These are phyloP conservation scores for Coelogynopora nodosa DNA, from an alignment of 2,888 invertebrate genomes.

Conservation along the genomic window DNA sequence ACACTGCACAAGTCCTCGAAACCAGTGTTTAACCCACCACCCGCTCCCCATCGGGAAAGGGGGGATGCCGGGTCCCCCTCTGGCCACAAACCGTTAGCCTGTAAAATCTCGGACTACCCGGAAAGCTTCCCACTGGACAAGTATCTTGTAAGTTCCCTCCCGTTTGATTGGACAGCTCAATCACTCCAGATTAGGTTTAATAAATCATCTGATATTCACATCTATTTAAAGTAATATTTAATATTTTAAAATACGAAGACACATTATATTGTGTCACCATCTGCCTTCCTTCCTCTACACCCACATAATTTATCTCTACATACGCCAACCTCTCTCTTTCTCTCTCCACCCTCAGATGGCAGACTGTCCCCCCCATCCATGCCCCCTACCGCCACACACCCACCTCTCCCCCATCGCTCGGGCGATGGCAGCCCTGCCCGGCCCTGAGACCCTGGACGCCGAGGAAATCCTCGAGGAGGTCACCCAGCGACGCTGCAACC, in stretches of 20 bases:
- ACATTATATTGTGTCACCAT: too few relatives aligned
- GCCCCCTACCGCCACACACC: background rate
- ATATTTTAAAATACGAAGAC: too few relatives aligned
- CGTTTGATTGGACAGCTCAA: too few relatives aligned
- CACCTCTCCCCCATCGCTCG: background rate
- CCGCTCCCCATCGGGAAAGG: too few relatives aligned
- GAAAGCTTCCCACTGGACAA: background rate
- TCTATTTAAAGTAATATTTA: too few relatives aligned
- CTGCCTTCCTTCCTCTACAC: too few relatives aligned
- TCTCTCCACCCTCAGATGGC: background rate
- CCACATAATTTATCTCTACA: too few relatives aligned
- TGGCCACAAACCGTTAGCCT: background rate
- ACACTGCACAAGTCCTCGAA: background rate
- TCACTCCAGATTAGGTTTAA: too few relatives aligned
- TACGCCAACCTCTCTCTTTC: background rate
- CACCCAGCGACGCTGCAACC: constrained; percentile 8
- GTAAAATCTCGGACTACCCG: background rate
- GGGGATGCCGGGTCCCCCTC: too few relatives aligned
- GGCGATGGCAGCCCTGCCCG: background rate
- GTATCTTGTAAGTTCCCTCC: background rate
- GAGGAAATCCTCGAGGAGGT: background rate
- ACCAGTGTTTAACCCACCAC: background rate
- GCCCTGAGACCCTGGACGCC: background rate
- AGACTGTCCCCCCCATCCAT: background rate
- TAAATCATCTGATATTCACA: too few relatives aligned